A percentile compares a stretch with the other conserved stretches of the same genome.
Evolutionary conservation across 2,113 vertebrate species (phyloP).

Genomic region (Alaudala cheleensis): DNA sequence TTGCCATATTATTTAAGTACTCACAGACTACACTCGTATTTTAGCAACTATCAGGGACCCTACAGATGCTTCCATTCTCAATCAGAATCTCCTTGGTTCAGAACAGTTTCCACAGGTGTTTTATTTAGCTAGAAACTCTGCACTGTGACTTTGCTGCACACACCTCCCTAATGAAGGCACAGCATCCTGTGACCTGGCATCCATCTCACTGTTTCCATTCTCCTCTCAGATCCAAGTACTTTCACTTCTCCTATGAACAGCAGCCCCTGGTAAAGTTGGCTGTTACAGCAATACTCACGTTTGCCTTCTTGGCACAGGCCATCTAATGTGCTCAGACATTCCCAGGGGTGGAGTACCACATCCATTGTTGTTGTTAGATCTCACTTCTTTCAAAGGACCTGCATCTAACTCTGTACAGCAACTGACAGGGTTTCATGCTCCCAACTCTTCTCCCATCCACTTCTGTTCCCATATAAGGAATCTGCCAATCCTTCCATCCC

Average conservation of each 20-base stretch:
- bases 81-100: background rate
- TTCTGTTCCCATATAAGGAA: background rate
- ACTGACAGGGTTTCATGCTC: background rate
- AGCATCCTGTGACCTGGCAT: background rate
- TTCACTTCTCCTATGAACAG: background rate
- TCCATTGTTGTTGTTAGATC: background rate
- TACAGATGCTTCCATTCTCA: background rate
- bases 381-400: background rate
- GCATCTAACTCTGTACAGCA: background rate
- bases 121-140: background rate
- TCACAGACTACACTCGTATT: rapidly evolving
- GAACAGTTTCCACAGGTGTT: background rate
- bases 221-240: background rate
- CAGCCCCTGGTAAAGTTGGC: background rate
- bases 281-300: background rate
- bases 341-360: background rate
- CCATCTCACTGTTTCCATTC: background rate
- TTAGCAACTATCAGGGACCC: background rate
- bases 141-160: background rate
- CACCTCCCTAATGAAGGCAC: rapidly evolving
- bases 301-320: background rate
- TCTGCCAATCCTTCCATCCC: background rate
- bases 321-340: background rate
- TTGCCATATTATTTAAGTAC: background rate
- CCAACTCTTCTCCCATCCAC: background rate